These are phyloP conservation scores for Magallana gigas DNA, from an alignment of 1,140 invertebrate genomes.

Conservation along the genomic window DNA sequence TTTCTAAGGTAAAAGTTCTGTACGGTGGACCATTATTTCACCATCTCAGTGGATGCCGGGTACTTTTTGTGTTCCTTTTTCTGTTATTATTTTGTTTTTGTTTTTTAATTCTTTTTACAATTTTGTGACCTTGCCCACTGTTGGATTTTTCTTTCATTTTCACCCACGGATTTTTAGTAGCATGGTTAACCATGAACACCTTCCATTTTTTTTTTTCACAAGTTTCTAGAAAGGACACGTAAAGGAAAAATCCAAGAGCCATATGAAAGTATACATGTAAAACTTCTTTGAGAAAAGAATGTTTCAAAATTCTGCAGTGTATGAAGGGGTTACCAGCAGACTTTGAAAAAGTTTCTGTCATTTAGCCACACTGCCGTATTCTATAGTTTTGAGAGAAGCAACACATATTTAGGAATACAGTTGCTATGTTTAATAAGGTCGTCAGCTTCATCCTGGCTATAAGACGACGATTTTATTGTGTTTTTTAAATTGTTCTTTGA, in stretches of 20 bases:
- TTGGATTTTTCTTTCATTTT: not conserved
- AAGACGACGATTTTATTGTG: too few species aligned
- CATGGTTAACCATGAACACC: slow-evolving; percentile 20
- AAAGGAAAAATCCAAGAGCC: not conserved
- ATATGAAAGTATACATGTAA: not conserved
- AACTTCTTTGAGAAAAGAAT: not conserved
- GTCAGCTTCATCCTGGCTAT: too few species aligned
- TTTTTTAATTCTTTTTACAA: not conserved
- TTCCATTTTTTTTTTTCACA: not conserved
- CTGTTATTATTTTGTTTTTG: not conserved
- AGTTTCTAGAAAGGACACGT: not conserved
- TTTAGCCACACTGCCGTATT: too few species aligned
- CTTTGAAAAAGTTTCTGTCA: too few species aligned
- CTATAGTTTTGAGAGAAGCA: too few species aligned
- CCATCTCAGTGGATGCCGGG: not conserved
- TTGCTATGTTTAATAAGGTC: too few species aligned
- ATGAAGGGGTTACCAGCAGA: too few species aligned
- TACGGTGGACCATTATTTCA: not conserved
- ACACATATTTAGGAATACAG: too few species aligned
- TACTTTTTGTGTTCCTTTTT: too few species aligned
- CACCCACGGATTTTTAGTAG: not conserved
- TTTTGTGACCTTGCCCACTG: slow-evolving; percentile 6
- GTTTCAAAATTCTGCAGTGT: not conserved
- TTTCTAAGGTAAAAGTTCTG: slow-evolving; percentile 10
- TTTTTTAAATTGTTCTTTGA: too few species aligned